These are phyloP conservation scores for Alloscopus bannaensis DNA, from an alignment of 2,888 invertebrate genomes.

Conservation along the genomic window DNA sequence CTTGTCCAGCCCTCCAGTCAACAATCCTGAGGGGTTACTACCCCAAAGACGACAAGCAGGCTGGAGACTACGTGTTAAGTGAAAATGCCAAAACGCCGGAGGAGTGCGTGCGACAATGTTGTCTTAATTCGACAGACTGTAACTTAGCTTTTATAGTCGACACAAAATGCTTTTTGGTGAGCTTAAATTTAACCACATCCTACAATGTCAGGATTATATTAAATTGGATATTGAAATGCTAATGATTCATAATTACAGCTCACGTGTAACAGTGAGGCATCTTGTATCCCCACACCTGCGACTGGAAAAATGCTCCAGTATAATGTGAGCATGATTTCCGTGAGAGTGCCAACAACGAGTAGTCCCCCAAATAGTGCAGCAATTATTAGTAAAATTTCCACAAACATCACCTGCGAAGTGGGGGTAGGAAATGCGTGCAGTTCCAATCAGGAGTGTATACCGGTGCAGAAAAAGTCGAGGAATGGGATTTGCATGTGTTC, in stretches of 20 bases:
- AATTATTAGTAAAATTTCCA: neutral
- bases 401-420: conserved; percentile 79
- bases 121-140: conserved; percentile 80
- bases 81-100: conserved; percentile 78
- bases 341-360: conserved; percentile 51
- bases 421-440: conserved; percentile 80
- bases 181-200: conserved; percentile 27
- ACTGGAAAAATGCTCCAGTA: conserved; percentile 17
- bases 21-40: conserved; percentile 43
- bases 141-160: conserved; percentile 88
- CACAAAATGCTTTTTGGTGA: conserved; percentile 85
- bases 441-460: conserved; percentile 83
- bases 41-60: conserved; percentile 74
- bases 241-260: no score
- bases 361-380: neutral
- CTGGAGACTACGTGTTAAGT: conserved; percentile 79
- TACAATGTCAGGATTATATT: no score
- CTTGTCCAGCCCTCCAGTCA: conserved; percentile 54
- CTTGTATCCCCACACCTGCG: conserved; percentile 30
- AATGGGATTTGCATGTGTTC: conserved; percentile 86
- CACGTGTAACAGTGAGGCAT: conserved; percentile 52
- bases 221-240: no score
- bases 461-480: conserved; percentile 78
- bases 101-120: conserved; percentile 83
- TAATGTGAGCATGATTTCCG: conserved; percentile 55